These are phyloP conservation scores for Xanthorhoe spadicearia DNA, from an alignment of 2,888 invertebrate genomes.

Conservation along the genomic window DNA sequence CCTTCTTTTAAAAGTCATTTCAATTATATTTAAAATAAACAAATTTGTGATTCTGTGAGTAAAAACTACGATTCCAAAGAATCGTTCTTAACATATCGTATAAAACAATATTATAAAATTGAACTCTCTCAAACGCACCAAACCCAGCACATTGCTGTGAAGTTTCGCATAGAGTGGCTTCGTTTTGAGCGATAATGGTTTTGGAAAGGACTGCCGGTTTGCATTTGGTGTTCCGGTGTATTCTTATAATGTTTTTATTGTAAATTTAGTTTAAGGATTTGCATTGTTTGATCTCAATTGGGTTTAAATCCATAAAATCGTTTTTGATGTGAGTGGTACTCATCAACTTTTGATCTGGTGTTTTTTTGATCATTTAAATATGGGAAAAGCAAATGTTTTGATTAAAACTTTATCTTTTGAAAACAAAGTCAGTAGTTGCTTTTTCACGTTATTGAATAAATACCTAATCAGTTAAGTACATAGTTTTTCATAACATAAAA, in stretches of 20 bases:
- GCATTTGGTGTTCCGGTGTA: conserved; percentile 43
- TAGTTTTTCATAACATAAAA: too few relatives aligned
- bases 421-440: too few relatives aligned
- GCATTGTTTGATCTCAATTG: background rate
- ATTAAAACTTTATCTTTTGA: too few relatives aligned
- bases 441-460: too few relatives aligned
- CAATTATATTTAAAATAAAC: too few relatives aligned
- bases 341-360: background rate
- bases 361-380: too few relatives aligned
- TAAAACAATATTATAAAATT: background rate
- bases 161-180: conserved; percentile 64
- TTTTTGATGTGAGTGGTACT: background rate
- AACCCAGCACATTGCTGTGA: conserved; percentile 50
- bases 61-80: too few relatives aligned
- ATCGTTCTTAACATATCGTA: too few relatives aligned
- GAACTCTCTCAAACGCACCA: conserved; percentile 44
- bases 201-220: conserved; percentile 58
- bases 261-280: background rate
- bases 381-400: too few relatives aligned
- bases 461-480: too few relatives aligned
- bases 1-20: too few relatives aligned
- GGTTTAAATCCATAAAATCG: background rate
- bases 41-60: too few relatives aligned
- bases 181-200: conserved; percentile 65
- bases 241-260: conserved; percentile 9